Base-by-base conservation (phyloP, 1,140 invertebrate genomes). In the Chrysopa pallens region DNA sequence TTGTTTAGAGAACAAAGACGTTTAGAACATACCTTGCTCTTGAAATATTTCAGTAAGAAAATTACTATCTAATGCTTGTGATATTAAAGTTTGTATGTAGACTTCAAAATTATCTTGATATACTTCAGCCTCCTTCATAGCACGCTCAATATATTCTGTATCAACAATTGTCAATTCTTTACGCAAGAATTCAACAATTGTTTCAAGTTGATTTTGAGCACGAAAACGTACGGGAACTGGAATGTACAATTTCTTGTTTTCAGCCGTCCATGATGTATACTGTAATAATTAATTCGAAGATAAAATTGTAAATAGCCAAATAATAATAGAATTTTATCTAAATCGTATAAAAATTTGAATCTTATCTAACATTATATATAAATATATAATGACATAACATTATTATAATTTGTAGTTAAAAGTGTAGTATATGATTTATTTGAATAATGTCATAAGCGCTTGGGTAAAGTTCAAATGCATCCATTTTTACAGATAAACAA, bases 71-170 rank as follows among this genome's bases (percentile, higher is more conserved):
- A 91, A 63, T 1, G 83, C 84, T 64, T 89, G 85, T 2, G 85
- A 89, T 51, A 90, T 86, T 49, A 91, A 70, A 6, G 85, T 87
- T 59, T 91, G 85, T 59, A 90, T 80, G 52, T 86, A 90, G 6
- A 90, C 83, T 69, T 88, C 84, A 61, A 89, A 89, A 60, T 83
- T 81, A 52, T 86, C 83, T 54, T 84, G 77, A 63, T 84, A 81
- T 49, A 75, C 74, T 51, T 78, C 70, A 40, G 73, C 76, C 43
- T 83, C 76, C 49, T 80, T 71, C 70, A 84, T 80, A 42, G 72
- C 72, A 53, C 78, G 77, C 46, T 80, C 76, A 38, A 83, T 74
- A 53, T 74, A 76, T 52, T 80, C 76, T 42, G 73, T 72, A 52
- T 83, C 77, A 47, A 78, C 73, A 13, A 75, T 58, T n/a, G 73